Evolutionary conservation across 2,888 invertebrate genomes (phyloP).

Genomic region (Nemoura dubitans): DNA sequence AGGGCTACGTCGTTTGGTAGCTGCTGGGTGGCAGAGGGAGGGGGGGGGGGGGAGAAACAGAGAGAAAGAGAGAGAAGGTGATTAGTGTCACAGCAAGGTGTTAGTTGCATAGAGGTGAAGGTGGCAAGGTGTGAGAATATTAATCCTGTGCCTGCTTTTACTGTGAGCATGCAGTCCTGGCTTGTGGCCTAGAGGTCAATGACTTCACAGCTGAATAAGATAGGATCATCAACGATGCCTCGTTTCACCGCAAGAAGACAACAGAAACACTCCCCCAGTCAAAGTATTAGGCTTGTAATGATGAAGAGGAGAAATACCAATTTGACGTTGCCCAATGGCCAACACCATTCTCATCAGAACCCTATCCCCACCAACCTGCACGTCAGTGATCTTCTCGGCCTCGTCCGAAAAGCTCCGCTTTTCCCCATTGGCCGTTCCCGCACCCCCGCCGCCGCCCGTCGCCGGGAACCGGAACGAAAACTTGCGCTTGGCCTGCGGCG

Average conservation of each 20-base stretch:
- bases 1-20: background rate
- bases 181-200: too few relatives aligned
- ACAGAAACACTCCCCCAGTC: too few relatives aligned
- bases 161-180: too few relatives aligned
- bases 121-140: background rate
- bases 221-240: too few relatives aligned
- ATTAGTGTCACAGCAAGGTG: background rate
- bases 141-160: too few relatives aligned
- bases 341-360: background rate
- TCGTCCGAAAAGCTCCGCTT: constrained; percentile 91
- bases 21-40: too few relatives aligned
- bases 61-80: constrained; percentile 38
- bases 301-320: too few relatives aligned
- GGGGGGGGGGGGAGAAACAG: constrained; percentile 27
- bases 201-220: too few relatives aligned
- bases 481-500: constrained; percentile 71
- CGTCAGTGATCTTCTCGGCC: constrained; percentile 83
- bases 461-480: constrained; percentile 80
- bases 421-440: constrained; percentile 60
- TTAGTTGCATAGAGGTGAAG: background rate
- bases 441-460: constrained; percentile 19
- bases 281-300: too few relatives aligned
- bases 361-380: constrained; percentile 71
- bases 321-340: background rate
- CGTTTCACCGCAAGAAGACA: too few relatives aligned